Evolutionary conservation across 2,888 invertebrate genomes (phyloP), one percentile per base, ranked within the genome.

Genomic region (Spatulosminthurus flaviceps): DNA sequence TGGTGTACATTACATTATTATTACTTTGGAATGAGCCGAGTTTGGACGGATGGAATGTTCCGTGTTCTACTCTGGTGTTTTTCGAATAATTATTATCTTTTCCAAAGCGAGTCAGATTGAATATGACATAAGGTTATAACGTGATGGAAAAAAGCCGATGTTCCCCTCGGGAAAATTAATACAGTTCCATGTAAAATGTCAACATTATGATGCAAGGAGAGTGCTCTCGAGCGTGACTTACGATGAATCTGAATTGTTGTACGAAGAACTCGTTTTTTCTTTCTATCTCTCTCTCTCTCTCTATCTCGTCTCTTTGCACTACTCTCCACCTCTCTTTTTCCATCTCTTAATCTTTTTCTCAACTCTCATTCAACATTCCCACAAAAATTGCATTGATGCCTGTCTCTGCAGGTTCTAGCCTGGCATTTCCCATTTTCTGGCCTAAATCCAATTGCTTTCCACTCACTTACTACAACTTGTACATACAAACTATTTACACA

Each of bases 111-210:
- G 41, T 76, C 26, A 80, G 81, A 83, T 79, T 81, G 81, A 81
- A 82, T 81, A 79, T 81, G 81, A 81, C 81, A 81, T 81, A 80
- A 81, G 79, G 80, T 82, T 81, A 79, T 81, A 81, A 81, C 78
- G 81, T 81, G 79, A 81, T 82, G 81, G 80, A 82, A 81, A 79
- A 71, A 71, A 76, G 61, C 71, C 70, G 75, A 83, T 83, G 83
- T 82, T 81, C 82, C 85, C 84, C 84, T 80, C 79, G 85, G 84
- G 85, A 84, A 81, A 84, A 84, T 84, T 84, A 85, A 84, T 84
- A 83, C 82, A 83, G 83, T 82, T 83, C 82, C 81, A 78, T 81
- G 82, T 84, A 83, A 85, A 85, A 85, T 85, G 85, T 85, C 85
- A 85, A 82, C 83, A 83, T 85, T 85, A 84, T 85, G 80, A 83